Evolutionary conservation across 2,797 vertebrate species (phyloP).

Genomic region (Tokudaia tokunoshimensis): DNA sequence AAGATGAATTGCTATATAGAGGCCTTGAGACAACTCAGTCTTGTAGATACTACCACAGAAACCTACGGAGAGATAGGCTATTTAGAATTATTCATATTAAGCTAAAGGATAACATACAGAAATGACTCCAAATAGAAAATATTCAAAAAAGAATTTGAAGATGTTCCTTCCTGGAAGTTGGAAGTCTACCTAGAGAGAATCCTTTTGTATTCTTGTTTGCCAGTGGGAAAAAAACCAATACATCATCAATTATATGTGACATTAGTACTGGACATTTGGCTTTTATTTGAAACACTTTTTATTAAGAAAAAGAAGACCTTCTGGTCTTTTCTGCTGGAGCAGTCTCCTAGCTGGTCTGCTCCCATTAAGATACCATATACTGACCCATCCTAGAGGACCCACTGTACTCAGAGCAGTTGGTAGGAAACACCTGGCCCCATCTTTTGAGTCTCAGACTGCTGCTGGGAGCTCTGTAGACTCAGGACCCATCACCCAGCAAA

Average conservation of each 20-base stretch:
- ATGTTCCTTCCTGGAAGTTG: background rate
- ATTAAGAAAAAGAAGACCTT: background rate
- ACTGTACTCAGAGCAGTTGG: no score
- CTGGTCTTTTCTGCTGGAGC: no score
- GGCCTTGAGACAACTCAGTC: background rate
- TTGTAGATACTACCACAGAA: background rate
- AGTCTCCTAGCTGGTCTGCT: no score
- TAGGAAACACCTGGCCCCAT: no score
- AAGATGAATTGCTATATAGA: background rate
- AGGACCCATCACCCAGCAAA: no score
- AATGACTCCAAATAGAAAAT: background rate
- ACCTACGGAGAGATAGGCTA: background rate
- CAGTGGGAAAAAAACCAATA: background rate
- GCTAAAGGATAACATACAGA: background rate
- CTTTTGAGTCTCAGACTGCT: no score
- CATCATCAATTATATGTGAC: fast-evolving
- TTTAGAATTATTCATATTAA: background rate
- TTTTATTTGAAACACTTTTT: background rate
- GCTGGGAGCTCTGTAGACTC: no score
- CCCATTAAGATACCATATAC: no score
- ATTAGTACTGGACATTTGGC: fast-evolving
- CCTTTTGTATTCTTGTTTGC: background rate
- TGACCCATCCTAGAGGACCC: no score
- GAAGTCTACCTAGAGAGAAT: background rate
- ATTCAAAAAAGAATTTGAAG: background rate